Base-by-base conservation (phyloP, 1,140 invertebrate species). In the Trachelipus rathkii region DNA sequence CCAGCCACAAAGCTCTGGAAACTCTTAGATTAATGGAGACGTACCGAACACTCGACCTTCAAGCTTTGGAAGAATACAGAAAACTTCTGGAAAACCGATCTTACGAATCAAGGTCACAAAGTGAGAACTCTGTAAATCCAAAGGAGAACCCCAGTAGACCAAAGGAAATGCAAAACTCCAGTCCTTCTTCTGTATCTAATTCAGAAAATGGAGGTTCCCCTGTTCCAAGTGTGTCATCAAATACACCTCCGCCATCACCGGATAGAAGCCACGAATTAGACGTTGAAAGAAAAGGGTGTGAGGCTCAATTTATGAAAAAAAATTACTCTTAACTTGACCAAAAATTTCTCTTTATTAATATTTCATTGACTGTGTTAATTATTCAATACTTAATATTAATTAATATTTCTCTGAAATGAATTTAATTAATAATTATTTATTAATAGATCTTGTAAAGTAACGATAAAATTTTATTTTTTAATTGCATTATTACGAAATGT, bases 41-140 rank as follows among this genome's bases (percentile, higher is more conserved):
- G 13, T 53, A 67, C 13, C 53, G 66, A 44, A 75, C 53, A 0
- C 43, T 75, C 23, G 73, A 75, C 45, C 73, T 75, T 43, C 43
- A n/a, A 68, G 67, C 73, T 44, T 21, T 75, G 7, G 73, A 75
- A 68, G 45, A 75, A 43, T 75, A 75, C 60, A 33, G 73, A 24
- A 33, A 60, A 9, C 19, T 68, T n/a, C 33, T 75, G 0, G 73
- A 75, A 68, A 67, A 43, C 19, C 73, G 73, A 43, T 15, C 19
- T 13, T n/a, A n/a, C n/a, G n/a, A n/a, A n/a, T 2, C 11, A 60
- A 19, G 8, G 50, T 13, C 8, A 15, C 50, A 19, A 8, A 60
- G 3, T 19, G 50, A 15, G 50, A 60, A 60, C 8, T 13, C 19
- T 15, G 50, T 33, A 60, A 60, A 60, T 60, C 11, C 11, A 2